Evolutionary conservation across 2,888 invertebrate species (phyloP).

Genomic region (Morpho achilles): DNA sequence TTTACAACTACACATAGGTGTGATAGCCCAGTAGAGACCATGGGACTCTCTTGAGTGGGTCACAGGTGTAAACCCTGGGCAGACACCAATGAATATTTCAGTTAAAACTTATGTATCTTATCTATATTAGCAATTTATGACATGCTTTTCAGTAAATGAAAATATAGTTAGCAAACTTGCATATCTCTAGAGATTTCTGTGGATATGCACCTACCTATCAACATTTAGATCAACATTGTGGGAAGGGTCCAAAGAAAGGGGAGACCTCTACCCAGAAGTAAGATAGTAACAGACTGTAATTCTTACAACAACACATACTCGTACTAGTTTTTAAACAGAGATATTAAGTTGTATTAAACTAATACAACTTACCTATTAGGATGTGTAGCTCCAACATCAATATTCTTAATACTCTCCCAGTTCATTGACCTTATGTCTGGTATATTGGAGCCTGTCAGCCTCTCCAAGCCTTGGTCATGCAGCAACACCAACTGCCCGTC

Average conservation of each 20-base stretch:
- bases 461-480: slow-evolving; percentile 85
- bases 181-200: too few relatives aligned
- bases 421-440: slow-evolving; percentile 77
- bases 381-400: slow-evolving; percentile 84
- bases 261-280: too few relatives aligned
- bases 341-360: background rate
- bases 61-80: too few relatives aligned
- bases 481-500: slow-evolving; percentile 87
- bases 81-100: too few relatives aligned
- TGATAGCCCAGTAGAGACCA: too few relatives aligned
- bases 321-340: background rate
- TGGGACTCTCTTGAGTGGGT: too few relatives aligned
- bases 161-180: background rate
- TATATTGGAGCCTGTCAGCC: slow-evolving; percentile 79
- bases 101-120: background rate
- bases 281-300: too few relatives aligned
- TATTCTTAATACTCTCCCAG: slow-evolving; percentile 80
- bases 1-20: too few relatives aligned
- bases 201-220: too few relatives aligned
- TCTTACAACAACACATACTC: background rate
- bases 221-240: too few relatives aligned
- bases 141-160: background rate
- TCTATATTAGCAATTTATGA: background rate
- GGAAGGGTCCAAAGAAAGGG: too few relatives aligned
- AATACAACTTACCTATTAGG: slow-evolving; percentile 77